Evolutionary conservation across 92 coral and sea anemone species (phyloP).

Genomic region (Zoanthus solanderi): DNA sequence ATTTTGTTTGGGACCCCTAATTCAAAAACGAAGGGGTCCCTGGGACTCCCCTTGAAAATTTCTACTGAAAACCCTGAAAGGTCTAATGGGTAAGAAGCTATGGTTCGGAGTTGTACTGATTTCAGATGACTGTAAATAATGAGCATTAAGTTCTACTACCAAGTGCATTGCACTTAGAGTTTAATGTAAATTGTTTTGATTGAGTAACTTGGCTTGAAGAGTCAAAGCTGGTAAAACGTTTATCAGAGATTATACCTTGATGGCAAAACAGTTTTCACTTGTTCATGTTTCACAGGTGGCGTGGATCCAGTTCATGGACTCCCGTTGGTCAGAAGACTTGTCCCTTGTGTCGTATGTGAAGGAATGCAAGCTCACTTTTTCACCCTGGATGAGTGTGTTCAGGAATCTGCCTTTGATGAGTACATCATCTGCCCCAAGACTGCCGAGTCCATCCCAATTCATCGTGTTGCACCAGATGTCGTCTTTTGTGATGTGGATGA

Average conservation of each 20-base stretch:
- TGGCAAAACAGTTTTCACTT: background rate
- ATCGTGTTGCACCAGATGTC: conserved; percentile 90
- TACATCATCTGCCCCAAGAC: conserved; percentile 84
- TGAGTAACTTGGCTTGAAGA: too few species aligned
- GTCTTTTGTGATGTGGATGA: conserved; percentile 81
- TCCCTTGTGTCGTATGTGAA: conserved; percentile 78
- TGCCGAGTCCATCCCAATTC: conserved; percentile 70
- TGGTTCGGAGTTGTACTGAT: too few species aligned
- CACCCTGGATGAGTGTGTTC: conserved; percentile 76
- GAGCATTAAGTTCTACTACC: too few species aligned
- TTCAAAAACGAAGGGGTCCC: too few species aligned
- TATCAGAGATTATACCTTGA: background rate
- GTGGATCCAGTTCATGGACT: conserved; percentile 76
- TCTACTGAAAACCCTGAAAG: too few species aligned
- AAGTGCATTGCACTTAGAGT: too few species aligned
- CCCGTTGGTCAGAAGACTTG: conserved; percentile 73
- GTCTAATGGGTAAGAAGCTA: too few species aligned
- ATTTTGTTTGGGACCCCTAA: too few species aligned
- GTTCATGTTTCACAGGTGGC: conserved; percentile 61
- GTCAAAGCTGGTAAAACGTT: too few species aligned
- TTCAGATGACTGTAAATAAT: too few species aligned
- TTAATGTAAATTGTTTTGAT: too few species aligned
- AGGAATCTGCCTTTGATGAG: conserved; percentile 63
- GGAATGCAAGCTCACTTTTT: conserved; percentile 77
- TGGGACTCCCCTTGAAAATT: too few species aligned